phyloP scores from a whole-genome alignment of 2,888 invertebrate species.

The Formica aserva region DNA sequence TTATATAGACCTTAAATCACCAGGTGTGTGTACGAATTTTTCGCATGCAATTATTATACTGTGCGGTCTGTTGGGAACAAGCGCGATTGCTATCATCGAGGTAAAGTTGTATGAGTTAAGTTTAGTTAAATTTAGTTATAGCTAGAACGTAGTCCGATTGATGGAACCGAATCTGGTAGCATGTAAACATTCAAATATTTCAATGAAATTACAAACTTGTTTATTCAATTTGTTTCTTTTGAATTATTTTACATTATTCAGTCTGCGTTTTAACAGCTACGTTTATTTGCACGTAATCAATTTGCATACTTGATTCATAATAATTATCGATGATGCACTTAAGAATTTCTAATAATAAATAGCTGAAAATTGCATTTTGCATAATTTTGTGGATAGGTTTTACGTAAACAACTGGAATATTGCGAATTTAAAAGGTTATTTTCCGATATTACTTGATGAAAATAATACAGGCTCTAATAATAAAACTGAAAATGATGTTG shows the following conservation, averaged over 20 bases:
- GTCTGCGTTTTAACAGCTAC: not conserved
- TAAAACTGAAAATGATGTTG: not conserved
- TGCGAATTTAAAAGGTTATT: not conserved
- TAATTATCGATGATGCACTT: slow-evolving; percentile 7
- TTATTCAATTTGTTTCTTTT: not conserved
- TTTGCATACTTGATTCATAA: not conserved
- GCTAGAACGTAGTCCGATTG: slow-evolving; percentile 22
- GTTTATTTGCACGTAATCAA: not conserved
- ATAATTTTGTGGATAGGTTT: not conserved
- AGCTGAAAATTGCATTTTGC: not conserved
- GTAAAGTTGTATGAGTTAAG: slow-evolving; percentile 54
- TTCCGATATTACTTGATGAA: not conserved
- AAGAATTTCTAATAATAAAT: not conserved
- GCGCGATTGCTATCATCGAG: slow-evolving; percentile 40
- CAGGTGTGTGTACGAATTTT: slow-evolving; percentile 26
- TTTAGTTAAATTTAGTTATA: slow-evolving; percentile 48
- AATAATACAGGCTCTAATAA: not conserved
- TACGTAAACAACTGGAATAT: not conserved
- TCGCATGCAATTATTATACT: slow-evolving; percentile 6
- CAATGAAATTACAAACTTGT: slow-evolving; percentile 41
- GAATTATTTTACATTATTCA: slow-evolving; percentile 1
- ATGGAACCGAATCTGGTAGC: slow-evolving; percentile 15
- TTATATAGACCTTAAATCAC: slow-evolving; percentile 25
- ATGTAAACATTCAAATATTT: slow-evolving; percentile 39
- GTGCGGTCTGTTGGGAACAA: not conserved